phyloP scores from a whole-genome alignment of 2,113 vertebrate genomes.

The Aramus guarauna region DNA sequence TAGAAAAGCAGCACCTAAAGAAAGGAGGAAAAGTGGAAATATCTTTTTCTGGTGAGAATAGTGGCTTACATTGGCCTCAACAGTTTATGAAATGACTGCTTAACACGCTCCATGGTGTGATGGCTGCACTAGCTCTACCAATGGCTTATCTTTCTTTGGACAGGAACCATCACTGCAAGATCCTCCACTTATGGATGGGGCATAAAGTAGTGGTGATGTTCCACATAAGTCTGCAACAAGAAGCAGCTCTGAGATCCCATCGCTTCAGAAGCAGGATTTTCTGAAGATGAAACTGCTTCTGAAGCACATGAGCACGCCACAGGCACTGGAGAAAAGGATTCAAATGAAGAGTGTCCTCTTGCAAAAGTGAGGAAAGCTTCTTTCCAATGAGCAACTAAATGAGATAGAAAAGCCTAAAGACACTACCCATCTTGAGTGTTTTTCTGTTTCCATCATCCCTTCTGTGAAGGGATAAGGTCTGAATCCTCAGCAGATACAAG shows the following conservation, averaged over 20 bases:
- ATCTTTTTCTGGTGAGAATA: neutral
- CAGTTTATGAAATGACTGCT: neutral
- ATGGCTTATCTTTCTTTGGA: neutral
- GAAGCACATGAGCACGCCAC: neutral
- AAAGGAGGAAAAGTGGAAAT: neutral
- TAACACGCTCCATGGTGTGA: neutral
- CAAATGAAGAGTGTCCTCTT: neutral
- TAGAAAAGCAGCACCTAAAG: neutral
- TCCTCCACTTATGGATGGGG: neutral
- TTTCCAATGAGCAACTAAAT: neutral
- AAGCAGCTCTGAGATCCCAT: neutral
- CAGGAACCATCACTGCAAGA: neutral
- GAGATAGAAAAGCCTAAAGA: neutral
- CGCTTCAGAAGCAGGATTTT: neutral
- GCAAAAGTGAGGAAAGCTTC: neutral
- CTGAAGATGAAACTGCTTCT: neutral
- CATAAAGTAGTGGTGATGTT: neutral
- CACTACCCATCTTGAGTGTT: neutral
- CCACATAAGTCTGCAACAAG: neutral
- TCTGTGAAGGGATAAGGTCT: neutral
- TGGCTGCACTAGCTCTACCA: neutral
- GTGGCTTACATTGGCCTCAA: neutral
- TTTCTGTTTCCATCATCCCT: neutral
- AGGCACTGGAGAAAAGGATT: neutral
- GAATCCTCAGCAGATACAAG: neutral